Evolutionary conservation across 2,888 invertebrate genomes (phyloP), one percentile per base, ranked within the genome.

Genomic region (Drosophila limbata): DNA sequence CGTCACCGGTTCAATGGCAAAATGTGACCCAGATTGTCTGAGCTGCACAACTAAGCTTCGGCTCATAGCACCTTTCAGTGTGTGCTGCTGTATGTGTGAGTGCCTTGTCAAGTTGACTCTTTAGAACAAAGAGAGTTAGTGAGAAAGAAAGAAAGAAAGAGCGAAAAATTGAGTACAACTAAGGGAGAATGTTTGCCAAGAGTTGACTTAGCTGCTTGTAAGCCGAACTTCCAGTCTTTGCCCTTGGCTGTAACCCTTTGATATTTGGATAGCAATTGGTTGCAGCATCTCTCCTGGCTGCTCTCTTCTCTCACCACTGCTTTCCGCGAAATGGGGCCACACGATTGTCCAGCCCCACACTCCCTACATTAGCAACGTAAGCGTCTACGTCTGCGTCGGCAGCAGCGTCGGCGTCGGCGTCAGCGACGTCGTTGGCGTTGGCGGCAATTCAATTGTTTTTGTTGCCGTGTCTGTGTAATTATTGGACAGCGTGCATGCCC

Each of bases 1-100:
- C 92, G 92, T 92, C 92, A 92, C 90, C 92, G 91, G 92, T 92
- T 92, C 92, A 92, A 92, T 92, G 92, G 92, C 92, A 92, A 92
- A 92, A 91, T 92, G 90, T 92, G 92, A 92, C 92, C 92, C 92
- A 92, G 92, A 92, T 92, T 92, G 92, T 92, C 92, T 92, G 92
- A 90, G 91, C 91, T 89, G 88, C 89, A 84, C 89, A 88, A 79
- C 88, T 84, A 88, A 85, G 84, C 88, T 84, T 75, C 65, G 67
- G 65, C 73, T 64, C 72, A 64, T 67, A 68, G 77, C 78, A 75
- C 71, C 78, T 78, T 56, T 64, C 31, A 47, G 51, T 56, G n/a
- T 59, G 13, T 61, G 50, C 17, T 39, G 45, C 48, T 63, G 40
- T 62, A 31, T 55, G 56, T 57, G 63, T 69, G 45, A 40, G 44